Conservation (phyloP, 1,140 invertebrate genomes). For the Argopecten irradians region DNA sequence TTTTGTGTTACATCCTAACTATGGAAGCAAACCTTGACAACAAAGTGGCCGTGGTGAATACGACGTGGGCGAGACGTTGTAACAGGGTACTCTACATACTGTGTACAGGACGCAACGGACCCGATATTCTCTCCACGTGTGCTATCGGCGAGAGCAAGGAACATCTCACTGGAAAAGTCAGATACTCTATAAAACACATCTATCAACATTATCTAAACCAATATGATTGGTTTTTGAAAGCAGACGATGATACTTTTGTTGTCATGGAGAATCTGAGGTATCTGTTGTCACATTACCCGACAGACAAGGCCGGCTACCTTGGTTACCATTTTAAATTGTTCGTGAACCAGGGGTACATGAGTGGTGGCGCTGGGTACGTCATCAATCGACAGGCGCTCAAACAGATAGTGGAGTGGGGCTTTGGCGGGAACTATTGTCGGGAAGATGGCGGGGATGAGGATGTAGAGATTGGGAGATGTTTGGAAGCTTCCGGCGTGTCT, state of each 20-base stretch:
- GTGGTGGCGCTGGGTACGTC: slow-evolving; percentile 60
- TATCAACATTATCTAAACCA: slow-evolving; percentile 55
- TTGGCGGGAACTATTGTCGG: slow-evolving; percentile 40
- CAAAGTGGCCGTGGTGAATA: slow-evolving; percentile 50
- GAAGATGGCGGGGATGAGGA: slow-evolving; percentile 56
- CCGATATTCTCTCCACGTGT: slow-evolving; percentile 39
- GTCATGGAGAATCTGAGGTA: slow-evolving; percentile 94
- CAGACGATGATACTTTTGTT: slow-evolving; percentile 84
- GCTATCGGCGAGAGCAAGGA: slow-evolving; percentile 40
- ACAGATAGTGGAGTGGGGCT: slow-evolving; percentile 47
- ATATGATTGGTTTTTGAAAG: slow-evolving; percentile 69
- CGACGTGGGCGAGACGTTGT: slow-evolving; percentile 55
- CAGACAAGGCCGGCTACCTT: slow-evolving; percentile 61
- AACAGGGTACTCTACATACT: slow-evolving; percentile 55
- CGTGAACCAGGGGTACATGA: slow-evolving; percentile 55
- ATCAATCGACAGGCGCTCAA: slow-evolving; percentile 54
- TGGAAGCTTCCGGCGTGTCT: slow-evolving; percentile 28
- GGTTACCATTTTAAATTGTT: slow-evolving; percentile 59
- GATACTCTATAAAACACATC: slow-evolving; percentile 40
- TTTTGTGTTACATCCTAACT: slow-evolving; percentile 54
- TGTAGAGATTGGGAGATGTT: slow-evolving; percentile 56
- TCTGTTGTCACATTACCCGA: slow-evolving; percentile 82
- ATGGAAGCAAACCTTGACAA: slow-evolving; percentile 42
- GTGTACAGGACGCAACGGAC: slow-evolving; percentile 30
- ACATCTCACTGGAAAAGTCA: slow-evolving; percentile 50